phyloP scores from a whole-genome alignment of 2,797 vertebrate genomes.

The Oryzias sinensis region DNA sequence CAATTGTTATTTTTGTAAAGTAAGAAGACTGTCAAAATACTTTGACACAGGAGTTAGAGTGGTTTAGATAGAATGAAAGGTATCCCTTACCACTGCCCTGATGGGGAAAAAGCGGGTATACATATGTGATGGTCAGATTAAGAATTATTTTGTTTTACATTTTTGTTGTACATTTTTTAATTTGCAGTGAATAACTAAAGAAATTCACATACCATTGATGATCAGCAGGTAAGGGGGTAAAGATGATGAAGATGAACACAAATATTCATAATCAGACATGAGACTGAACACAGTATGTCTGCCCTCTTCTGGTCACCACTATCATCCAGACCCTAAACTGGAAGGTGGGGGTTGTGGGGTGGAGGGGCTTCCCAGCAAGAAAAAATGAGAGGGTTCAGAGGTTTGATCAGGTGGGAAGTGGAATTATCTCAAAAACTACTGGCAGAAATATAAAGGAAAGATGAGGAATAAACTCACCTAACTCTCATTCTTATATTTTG shows the following conservation, averaged over 20 bases:
- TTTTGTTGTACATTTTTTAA: no score
- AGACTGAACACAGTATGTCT: constrained; percentile 84
- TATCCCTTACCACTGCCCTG: no score
- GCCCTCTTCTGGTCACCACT: constrained; percentile 86
- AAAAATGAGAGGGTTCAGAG: constrained; percentile 1
- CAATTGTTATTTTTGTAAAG: no score
- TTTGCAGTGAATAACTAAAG: constrained; percentile 10
- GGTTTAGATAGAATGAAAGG: no score
- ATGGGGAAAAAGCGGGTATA: no score
- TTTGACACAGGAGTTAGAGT: no score
- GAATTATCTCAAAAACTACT: constrained; percentile 15
- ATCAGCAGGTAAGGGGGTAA: constrained; percentile 2
- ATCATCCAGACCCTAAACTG: constrained; percentile 44
- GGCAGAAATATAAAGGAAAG: not conserved
- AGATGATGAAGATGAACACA: not conserved
- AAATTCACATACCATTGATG: constrained; percentile 22
- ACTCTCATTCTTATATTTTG: no score
- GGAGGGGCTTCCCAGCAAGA: not conserved
- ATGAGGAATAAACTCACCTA: not conserved
- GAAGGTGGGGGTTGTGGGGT: not conserved
- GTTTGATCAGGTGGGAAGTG: constrained; percentile 1
- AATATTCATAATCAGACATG: constrained; percentile 60
- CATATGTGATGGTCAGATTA: no score
- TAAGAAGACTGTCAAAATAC: no score
- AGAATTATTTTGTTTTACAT: no score